Evolutionary conservation across 2,113 vertebrate genomes (phyloP).

Genomic region (Tympanuchus pallidicinctus): DNA sequence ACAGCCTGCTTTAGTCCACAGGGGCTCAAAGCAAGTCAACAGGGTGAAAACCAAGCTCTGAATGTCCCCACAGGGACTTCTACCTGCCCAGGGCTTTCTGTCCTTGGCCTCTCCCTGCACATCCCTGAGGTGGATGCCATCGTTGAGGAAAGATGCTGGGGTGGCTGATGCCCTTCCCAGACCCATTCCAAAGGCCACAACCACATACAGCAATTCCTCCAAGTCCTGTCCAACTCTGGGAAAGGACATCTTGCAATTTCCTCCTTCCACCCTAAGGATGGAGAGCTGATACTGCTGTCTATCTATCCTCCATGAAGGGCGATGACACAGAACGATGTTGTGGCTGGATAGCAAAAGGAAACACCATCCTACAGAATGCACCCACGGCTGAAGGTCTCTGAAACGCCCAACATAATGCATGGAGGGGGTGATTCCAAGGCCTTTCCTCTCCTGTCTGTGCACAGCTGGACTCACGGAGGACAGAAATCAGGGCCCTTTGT

Average conservation of each 20-base stretch:
- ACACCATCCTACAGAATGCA: rapidly evolving
- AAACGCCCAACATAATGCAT: rapidly evolving
- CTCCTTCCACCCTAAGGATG: not conserved
- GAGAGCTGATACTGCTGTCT: not conserved
- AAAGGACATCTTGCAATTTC: not conserved
- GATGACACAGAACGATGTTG: not conserved
- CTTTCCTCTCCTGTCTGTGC: not conserved
- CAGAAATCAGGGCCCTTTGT: not conserved
- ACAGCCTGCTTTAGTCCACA: not conserved
- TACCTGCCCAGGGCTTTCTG: not conserved
- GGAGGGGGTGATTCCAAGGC: not conserved
- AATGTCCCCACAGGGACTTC: not conserved
- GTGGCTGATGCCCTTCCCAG: not conserved
- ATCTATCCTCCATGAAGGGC: not conserved
- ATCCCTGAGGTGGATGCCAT: not conserved
- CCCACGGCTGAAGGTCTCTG: not conserved
- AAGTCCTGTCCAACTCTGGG: not conserved
- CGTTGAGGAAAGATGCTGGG: not conserved
- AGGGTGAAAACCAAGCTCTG: not conserved
- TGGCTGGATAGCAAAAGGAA: not conserved
- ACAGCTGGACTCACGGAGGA: not conserved
- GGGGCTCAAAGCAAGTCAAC: not conserved
- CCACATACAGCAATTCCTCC: not conserved
- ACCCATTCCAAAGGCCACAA: not conserved
- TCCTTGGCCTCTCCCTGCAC: not conserved